These are phyloP conservation scores for Cotesia chilonis DNA, from an alignment of 1,140 invertebrate genomes.

Conservation along the genomic window DNA sequence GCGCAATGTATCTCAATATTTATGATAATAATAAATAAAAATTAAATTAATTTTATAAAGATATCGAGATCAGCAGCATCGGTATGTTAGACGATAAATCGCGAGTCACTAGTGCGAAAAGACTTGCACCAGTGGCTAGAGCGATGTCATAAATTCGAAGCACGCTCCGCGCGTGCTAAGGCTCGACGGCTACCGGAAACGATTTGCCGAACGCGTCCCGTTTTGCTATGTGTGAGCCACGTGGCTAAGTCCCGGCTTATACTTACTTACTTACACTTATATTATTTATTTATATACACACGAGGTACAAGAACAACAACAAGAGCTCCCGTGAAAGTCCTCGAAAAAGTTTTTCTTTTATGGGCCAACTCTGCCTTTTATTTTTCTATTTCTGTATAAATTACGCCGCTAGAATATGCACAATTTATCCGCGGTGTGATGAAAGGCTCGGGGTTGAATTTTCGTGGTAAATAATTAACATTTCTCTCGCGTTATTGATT, in stretches of 20 bases:
- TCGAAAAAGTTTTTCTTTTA: too few relatives aligned
- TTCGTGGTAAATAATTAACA: too few relatives aligned
- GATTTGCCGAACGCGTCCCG: conserved; percentile 36
- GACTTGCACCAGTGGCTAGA: conserved; percentile 21
- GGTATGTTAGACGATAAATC: neutral
- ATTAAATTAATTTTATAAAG: neutral
- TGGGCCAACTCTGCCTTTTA: too few relatives aligned
- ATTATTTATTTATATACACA: neutral
- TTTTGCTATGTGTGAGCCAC: conserved; percentile 27
- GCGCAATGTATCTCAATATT: too few relatives aligned
- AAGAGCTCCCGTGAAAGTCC: too few relatives aligned
- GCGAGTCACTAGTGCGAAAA: conserved; percentile 21
- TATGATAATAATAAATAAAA: neutral
- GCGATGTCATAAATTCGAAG: conserved; percentile 37
- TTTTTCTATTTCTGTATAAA: too few relatives aligned
- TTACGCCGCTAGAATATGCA: too few relatives aligned
- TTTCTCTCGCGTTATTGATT: too few relatives aligned
- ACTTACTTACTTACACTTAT: neutral
- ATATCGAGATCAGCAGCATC: neutral
- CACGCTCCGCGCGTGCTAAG: conserved; percentile 43
- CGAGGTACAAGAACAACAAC: neutral
- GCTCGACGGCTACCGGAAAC: conserved; percentile 39
- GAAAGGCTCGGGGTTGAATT: too few relatives aligned
- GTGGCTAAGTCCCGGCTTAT: conserved; percentile 2
- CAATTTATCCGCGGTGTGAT: too few relatives aligned